Evolutionary conservation across 2,888 invertebrate species (phyloP).

Genomic region (Drosophila siamana): DNA sequence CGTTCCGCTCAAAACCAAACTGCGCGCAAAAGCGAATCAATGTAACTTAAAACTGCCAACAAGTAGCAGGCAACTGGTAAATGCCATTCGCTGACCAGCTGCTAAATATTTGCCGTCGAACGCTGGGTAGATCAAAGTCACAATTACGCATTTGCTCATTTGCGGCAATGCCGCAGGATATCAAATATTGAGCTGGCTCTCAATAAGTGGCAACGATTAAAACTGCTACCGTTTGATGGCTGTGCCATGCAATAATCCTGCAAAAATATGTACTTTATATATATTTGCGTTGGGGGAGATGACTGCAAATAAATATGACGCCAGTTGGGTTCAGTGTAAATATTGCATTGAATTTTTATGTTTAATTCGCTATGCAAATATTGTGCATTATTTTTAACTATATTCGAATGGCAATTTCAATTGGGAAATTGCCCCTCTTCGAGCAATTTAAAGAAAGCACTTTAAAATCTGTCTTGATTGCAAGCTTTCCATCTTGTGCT

Average conservation of each 20-base stretch:
- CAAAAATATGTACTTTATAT: not conserved
- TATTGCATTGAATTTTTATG: not conserved
- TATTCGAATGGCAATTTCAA: not conserved
- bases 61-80: conserved; percentile 14
- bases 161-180: conserved; percentile 8
- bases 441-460: not conserved
- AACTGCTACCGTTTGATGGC: conserved; percentile 3
- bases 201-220: conserved; percentile 13
- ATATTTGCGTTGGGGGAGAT: not conserved
- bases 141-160: conserved; percentile 35
- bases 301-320: not conserved
- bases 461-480: not conserved
- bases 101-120: conserved; percentile 44
- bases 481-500: conserved; percentile 1
- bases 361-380: not conserved
- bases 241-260: not conserved
- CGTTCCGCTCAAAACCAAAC: conserved; percentile 24
- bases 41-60: conserved; percentile 55
- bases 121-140: conserved; percentile 23
- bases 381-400: not conserved
- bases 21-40: conserved; percentile 50
- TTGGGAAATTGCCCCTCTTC: no score
- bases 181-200: conserved; percentile 4
- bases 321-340: not conserved
- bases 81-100: conserved; percentile 13